Base-by-base conservation (phyloP, 2,888 invertebrate species). In the Eucera pruinosa region DNA sequence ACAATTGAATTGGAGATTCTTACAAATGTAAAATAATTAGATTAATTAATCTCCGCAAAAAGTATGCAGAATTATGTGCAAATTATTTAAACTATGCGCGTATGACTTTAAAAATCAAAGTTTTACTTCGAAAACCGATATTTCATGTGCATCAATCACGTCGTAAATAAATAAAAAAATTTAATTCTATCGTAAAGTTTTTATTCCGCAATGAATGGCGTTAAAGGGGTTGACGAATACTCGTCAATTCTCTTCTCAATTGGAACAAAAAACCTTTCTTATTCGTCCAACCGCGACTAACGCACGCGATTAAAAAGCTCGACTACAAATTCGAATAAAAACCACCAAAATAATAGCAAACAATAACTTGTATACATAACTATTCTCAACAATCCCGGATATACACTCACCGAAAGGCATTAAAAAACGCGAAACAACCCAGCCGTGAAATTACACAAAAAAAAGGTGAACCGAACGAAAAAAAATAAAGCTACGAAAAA, bases 381-480 rank as follows among this genome's bases (percentile, higher is more conserved):
- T 9, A 15, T 39, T 15, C 15, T 15, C 39, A 33, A 20, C 54
- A 13, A 54, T 11, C 54, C 20, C 13, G 25, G 52, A 54, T 33
- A 54, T 18, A n/a, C 15, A 27, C n/a, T 36, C 36, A 13, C 0
- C 11, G 55, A 55, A 20, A 36, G 15, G 23, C 20, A 55, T 55
- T 39, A 36, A 55, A 55, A 55, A 39, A 20, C 15, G 4, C 36
- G 36, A n/a, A 18, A 13, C 33, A 55, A 55, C 23, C 36, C 15
- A 23, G 15, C 55, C 23, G 23, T 55, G n/a, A 55, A 55, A 55
- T 55, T 39, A 39, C 9, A 55, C 27, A 23, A 39, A 33, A 50
- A 50, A 27, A 9, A 2, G 5, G 6, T 1, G 15, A 30, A 1
- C 18, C 2, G 11, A 4, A 11, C 1, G n/a, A 3, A 36, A 11